Base-by-base conservation (phyloP, 2,797 vertebrate genomes). In the Sebastes minor region DNA sequence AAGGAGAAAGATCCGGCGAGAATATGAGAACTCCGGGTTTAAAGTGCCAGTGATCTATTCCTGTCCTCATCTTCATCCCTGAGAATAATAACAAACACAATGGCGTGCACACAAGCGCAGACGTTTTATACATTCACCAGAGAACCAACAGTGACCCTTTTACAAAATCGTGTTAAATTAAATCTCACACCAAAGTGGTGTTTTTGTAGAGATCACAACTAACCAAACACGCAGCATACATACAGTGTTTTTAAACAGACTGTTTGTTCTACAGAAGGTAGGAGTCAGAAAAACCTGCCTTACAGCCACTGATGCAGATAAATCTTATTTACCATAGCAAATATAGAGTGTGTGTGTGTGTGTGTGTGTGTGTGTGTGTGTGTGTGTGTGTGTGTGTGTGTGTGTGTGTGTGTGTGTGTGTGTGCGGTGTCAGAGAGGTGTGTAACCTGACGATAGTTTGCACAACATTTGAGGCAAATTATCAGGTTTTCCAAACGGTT, bases 1-100 rank as follows among this genome's bases (percentile, higher is more conserved):
- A 99, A 99, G 98, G 97, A 97, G 98, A 98, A 98, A 97, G 98
- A 99, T 99, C 98, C 97, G 96, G 97, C 93, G 97, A 98, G 98
- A 99, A 98, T 98, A 98, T 97, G 97, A 97, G 97, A 98, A 99
- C 97, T 97, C 97, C 88, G 94, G 96, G 96, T 97, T 99, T 99
- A 99, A 99, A 98, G 98, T 96, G 96, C 96, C 97, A 98, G 97
- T 96, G 97, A 96, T 97, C 96, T 96, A 96, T 97, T 96, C 94
- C 92, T 94, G 95, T 95, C 90, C 94, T 95, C 84, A 71, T 94
- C 88, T 83, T 93, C 90, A 90, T 95, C 89, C 84, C 88, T 88
- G 90, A 90, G 82, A 88, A 94, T 86, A 92, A 94, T 84, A 86
- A 89, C 84, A 94, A 94, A 94, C 91, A 89, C 81, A 75, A 63